Percentiles rank a stretch among this genome's conserved stretches.
Conservation (phyloP, 2,888 invertebrate genomes). For the Adelphocoris suturalis region DNA sequence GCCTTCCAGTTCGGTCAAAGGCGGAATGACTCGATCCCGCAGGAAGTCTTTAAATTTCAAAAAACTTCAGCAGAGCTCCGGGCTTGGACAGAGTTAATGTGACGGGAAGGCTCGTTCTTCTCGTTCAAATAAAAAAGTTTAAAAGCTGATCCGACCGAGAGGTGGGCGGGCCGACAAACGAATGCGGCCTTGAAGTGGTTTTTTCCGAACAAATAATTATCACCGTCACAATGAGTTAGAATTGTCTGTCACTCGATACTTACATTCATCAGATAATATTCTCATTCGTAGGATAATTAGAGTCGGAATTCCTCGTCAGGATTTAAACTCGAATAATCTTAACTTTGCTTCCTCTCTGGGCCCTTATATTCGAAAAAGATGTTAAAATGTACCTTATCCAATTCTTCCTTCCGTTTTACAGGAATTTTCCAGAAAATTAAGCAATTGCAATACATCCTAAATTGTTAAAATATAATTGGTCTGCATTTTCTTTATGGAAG, state of each 20-base stretch:
- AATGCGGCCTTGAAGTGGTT: background rate
- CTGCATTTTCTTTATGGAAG: too few relatives aligned
- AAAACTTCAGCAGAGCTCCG: background rate
- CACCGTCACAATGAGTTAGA: slow-evolving; percentile 9
- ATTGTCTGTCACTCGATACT: background rate
- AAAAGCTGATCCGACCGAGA: background rate
- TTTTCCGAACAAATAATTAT: slow-evolving; percentile 20
- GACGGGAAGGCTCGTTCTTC: background rate
- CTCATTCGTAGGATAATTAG: background rate
- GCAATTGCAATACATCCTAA: too few relatives aligned
- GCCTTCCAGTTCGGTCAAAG: background rate
- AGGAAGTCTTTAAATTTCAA: slow-evolving; percentile 36
- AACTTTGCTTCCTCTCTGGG: too few relatives aligned
- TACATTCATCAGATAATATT: background rate
- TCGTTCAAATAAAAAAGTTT: slow-evolving; percentile 20
- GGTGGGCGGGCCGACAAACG: slow-evolving; percentile 35
- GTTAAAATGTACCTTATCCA: too few relatives aligned
- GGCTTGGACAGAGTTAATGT: background rate
- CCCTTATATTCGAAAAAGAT: too few relatives aligned
- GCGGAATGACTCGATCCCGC: background rate
- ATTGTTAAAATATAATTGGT: too few relatives aligned
- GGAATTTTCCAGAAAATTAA: too few relatives aligned
- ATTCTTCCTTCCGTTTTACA: too few relatives aligned
- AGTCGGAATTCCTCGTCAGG: too few relatives aligned
- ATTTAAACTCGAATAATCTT: too few relatives aligned